A percentile compares a stretch with the other conserved stretches of the same genome.
Conservation (phyloP, 2,113 vertebrate genomes). For the Mirounga angustirostris region DNA sequence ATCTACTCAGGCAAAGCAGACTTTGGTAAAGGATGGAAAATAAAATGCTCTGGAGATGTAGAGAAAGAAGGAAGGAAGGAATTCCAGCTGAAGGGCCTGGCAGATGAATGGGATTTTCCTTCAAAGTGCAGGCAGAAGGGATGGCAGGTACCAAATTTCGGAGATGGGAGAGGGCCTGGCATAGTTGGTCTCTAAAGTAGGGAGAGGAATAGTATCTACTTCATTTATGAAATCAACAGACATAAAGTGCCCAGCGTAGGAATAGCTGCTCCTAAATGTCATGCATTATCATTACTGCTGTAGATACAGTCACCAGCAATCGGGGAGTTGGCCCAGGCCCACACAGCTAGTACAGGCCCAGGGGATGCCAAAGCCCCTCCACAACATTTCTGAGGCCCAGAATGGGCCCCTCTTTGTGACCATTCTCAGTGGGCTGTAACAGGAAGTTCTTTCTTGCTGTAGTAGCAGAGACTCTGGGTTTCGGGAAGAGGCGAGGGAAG, state of each 20-base stretch:
- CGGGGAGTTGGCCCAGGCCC: neutral
- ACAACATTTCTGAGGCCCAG: neutral
- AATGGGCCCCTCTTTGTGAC: neutral
- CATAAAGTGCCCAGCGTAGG: neutral
- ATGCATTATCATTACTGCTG: neutral
- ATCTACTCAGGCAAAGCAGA: neutral
- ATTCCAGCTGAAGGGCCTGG: neutral
- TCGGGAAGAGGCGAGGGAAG: neutral
- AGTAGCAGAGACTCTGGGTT: neutral
- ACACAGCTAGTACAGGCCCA: neutral
- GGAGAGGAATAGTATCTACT: neutral
- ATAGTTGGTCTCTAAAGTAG: neutral
- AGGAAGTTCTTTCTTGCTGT: neutral
- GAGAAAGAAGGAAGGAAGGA: neutral
- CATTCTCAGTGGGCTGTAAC: neutral
- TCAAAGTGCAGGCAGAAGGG: neutral
- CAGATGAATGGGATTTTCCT: constrained; percentile 11
- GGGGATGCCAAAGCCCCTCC: neutral
- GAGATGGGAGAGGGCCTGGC: neutral
- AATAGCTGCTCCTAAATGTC: neutral
- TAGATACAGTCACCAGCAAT: neutral
- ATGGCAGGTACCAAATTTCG: neutral
- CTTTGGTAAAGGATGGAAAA: neutral
- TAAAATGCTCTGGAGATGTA: neutral
- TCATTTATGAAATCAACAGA: neutral